These are phyloP conservation scores for Alentia gelatinosa DNA, from an alignment of 2,888 invertebrate species.

Conservation along the genomic window DNA sequence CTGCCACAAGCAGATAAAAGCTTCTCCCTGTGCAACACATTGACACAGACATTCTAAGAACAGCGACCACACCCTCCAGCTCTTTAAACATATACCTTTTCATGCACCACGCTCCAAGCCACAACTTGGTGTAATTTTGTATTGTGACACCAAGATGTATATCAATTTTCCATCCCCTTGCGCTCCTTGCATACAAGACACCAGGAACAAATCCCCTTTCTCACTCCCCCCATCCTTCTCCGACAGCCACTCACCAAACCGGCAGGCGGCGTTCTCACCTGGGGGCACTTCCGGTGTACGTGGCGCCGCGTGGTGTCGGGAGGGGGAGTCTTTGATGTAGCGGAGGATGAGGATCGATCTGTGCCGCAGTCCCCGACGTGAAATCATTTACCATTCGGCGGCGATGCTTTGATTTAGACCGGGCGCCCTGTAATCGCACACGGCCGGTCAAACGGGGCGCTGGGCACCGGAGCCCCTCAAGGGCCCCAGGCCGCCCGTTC, in stretches of 20 bases:
- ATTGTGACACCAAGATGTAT: no score
- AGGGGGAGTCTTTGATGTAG: not conserved
- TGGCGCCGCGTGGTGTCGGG: not conserved
- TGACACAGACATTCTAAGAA: no score
- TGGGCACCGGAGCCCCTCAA: not conserved
- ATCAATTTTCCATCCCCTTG: no score
- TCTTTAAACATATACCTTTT: no score
- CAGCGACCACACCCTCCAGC: no score
- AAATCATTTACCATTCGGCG: constrained; percentile 30
- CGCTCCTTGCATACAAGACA: not conserved
- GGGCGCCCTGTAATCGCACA: constrained; percentile 14
- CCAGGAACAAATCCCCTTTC: not conserved
- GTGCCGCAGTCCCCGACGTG: not conserved
- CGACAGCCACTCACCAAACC: not conserved
- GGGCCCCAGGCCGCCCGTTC: not conserved
- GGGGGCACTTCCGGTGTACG: not conserved
- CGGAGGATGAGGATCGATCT: not conserved
- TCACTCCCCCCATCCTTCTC: not conserved
- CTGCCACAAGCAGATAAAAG: no score
- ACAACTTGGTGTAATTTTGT: no score
- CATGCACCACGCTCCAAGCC: no score
- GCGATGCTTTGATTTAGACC: constrained; percentile 12
- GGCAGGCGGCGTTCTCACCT: not conserved
- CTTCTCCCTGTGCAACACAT: no score
- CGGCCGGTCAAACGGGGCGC: constrained; percentile 6